Evolutionary conservation across 2,797 vertebrate species (phyloP).

Genomic region (Ciconia nigra): DNA sequence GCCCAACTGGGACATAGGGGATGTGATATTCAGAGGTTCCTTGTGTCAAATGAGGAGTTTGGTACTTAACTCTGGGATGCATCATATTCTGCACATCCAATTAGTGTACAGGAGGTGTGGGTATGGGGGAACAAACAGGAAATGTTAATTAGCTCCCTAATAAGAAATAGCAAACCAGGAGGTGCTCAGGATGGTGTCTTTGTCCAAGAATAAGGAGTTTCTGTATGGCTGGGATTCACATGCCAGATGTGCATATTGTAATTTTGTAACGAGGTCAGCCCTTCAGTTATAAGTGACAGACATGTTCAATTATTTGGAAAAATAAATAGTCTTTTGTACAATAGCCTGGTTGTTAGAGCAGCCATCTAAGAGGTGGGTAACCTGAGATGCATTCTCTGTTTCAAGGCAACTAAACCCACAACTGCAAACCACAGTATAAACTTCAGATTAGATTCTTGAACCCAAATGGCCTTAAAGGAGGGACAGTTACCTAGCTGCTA

Average conservation of each 20-base stretch:
- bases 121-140: neutral
- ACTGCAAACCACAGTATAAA: neutral
- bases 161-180: neutral
- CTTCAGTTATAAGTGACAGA: neutral
- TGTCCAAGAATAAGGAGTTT: neutral
- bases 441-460: neutral
- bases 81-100: neutral
- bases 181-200: neutral
- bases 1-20: neutral
- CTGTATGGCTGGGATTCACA: neutral
- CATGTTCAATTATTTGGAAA: neutral
- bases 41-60: neutral
- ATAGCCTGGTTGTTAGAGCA: neutral
- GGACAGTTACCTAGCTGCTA: neutral
- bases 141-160: neutral
- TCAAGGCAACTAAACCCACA: neutral
- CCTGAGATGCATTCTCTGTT: neutral
- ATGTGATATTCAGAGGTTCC: neutral
- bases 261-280: neutral
- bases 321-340: neutral
- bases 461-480: neutral
- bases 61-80: neutral
- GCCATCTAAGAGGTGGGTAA: neutral
- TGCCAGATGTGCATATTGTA: neutral
- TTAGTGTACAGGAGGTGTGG: neutral